Evolutionary conservation across 2,888 invertebrate species (phyloP).

Genomic region (Acleris sparsana): DNA sequence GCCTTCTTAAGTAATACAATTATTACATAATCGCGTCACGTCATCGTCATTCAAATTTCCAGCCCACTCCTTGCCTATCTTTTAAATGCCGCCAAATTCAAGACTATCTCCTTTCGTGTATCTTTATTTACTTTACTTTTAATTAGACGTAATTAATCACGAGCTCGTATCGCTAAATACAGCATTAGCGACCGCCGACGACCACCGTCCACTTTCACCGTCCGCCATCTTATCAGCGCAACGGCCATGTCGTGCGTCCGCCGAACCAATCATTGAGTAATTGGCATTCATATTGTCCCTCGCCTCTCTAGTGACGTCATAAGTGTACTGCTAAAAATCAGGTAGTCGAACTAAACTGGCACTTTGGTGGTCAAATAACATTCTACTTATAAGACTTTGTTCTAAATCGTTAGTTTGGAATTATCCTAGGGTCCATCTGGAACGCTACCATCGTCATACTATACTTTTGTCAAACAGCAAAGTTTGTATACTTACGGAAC

Average conservation of each 20-base stretch:
- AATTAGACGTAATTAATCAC: slow-evolving; percentile 22
- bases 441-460: background rate
- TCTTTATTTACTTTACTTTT: slow-evolving; percentile 11
- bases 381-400: slow-evolving; percentile 7
- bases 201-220: slow-evolving; percentile 76
- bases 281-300: slow-evolving; percentile 65
- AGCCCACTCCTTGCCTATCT: background rate
- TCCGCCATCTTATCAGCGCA: slow-evolving; percentile 69
- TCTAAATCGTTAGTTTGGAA: background rate
- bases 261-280: slow-evolving; percentile 60
- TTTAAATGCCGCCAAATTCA: slow-evolving; percentile 3
- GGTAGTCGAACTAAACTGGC: background rate
- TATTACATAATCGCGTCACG: too few species aligned
- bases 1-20: too few species aligned
- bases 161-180: slow-evolving; percentile 23
- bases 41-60: too few species aligned
- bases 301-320: slow-evolving; percentile 51
- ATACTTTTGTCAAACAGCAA: too few species aligned
- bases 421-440: background rate
- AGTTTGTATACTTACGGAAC: background rate
- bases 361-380: slow-evolving; percentile 15
- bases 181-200: slow-evolving; percentile 49
- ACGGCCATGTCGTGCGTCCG: slow-evolving; percentile 60
- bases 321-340: slow-evolving; percentile 38
- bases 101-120: background rate